A percentile compares a stretch with the other conserved stretches of the same genome.
Conservation (phyloP, 2,888 invertebrate genomes). For the Lochmaea capreae region DNA sequence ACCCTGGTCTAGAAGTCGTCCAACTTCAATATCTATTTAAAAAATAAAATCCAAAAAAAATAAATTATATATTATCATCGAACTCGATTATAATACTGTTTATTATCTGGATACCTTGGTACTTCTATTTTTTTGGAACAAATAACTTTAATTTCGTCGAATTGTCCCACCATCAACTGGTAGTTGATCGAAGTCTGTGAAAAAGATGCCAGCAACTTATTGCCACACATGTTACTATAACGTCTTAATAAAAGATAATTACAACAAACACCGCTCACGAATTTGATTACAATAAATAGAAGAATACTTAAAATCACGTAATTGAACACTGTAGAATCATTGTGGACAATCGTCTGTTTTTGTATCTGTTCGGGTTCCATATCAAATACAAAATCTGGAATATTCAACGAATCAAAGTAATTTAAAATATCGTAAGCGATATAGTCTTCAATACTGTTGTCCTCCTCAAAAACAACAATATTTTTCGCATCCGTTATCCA, state of each 20-base stretch:
- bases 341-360: background rate
- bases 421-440: background rate
- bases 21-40: too few relatives aligned
- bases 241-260: background rate
- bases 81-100: too few relatives aligned
- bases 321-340: too few relatives aligned
- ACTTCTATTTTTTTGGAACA: background rate
- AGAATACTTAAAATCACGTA: background rate
- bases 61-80: too few relatives aligned
- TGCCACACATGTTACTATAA: background rate
- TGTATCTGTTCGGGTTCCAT: background rate
- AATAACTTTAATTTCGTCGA: background rate
- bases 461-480: background rate
- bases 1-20: too few relatives aligned
- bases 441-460: background rate
- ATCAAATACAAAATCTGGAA: background rate
- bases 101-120: too few relatives aligned
- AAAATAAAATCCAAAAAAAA: too few relatives aligned
- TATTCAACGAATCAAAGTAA: background rate
- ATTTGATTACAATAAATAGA: background rate
- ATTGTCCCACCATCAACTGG: background rate
- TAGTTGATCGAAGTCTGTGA: background rate
- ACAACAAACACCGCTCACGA: background rate
- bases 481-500: background rate
- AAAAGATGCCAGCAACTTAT: background rate